Evolutionary conservation across 2,888 invertebrate genomes (phyloP), one percentile per base, ranked within the genome.

Genomic region (Leptarthrus brevirostris): DNA sequence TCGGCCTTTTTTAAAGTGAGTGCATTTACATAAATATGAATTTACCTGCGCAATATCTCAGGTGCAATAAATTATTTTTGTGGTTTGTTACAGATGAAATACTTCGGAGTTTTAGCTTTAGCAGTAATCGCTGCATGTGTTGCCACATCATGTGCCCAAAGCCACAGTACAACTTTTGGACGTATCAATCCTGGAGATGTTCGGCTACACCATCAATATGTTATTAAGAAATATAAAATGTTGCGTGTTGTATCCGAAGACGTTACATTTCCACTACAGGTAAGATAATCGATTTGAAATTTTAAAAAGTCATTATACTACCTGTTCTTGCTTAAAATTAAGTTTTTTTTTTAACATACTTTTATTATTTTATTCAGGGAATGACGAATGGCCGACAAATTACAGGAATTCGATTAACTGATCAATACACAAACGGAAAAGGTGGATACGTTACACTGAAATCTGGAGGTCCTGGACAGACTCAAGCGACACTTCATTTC

Each of bases 381-480:
- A n/a, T 36, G 10, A 16, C 12, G 18, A 36, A 36, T 18, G 10
- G 36, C 5, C 34, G 36, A 14, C 36, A 36, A 36, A 86, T 87
- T 70, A 84, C 83, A 0, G 81, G 83, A 76, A 77, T 87, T n/a
- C 78, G 79, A 12, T 82, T 84, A 1, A 77, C 81, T 12, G 87
- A 88, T 77, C 84, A 84, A 74, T 80, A 83, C 34, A 80, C 77
- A 26, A 81, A 86, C 36, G 86, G 86, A 0, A 83, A 85, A 0
- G 87, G 87, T 5, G 87, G 87, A 22, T 81, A 79, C 73, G 84
- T 83, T 1, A 81, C 79, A 2, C 73, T 86, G 0, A 34, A 79
- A 1, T 44, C 47, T 0, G 87, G 87, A 36, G 87, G 87, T 10
- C 83, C 86, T 0, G 82, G 83, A 3, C 70, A 75, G 53, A 80